Percentiles rank a stretch among this genome's conserved stretches.
Evolutionary conservation across 1,140 invertebrate species (phyloP).

Genomic region (Latrodectus geometricus): DNA sequence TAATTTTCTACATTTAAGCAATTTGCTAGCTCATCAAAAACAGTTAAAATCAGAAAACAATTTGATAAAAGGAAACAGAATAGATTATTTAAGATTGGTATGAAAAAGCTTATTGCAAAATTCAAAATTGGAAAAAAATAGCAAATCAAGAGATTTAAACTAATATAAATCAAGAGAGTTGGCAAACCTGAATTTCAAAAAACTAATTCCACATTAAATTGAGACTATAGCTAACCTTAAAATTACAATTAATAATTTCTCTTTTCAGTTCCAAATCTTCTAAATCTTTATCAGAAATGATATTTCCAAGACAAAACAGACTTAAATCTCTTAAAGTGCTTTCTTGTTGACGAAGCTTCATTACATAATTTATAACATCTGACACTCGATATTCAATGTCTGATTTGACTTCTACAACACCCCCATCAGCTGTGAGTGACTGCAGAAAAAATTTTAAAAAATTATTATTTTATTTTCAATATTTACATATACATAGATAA

Average conservation of each 20-base stretch:
- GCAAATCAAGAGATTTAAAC: too few relatives aligned
- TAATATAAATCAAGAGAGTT: too few relatives aligned
- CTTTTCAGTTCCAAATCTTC: conserved; percentile 42
- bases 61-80: too few relatives aligned
- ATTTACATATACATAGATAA: too few relatives aligned
- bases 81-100: too few relatives aligned
- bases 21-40: too few relatives aligned
- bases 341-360: conserved; percentile 31
- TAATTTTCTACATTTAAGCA: too few relatives aligned
- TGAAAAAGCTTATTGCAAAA: too few relatives aligned
- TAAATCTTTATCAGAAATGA: conserved; percentile 36
- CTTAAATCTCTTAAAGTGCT: conserved; percentile 16
- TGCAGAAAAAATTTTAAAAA: neutral
- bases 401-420: conserved; percentile 16
- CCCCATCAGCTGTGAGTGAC: conserved; percentile 46
- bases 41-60: too few relatives aligned
- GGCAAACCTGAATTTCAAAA: too few relatives aligned
- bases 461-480: too few relatives aligned
- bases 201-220: neutral
- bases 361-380: conserved; percentile 35
- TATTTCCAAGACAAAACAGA: conserved; percentile 26
- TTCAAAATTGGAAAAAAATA: too few relatives aligned
- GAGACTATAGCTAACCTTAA: conserved; percentile 15
- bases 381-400: conserved; percentile 40
- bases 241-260: conserved; percentile 26